Percentiles rank a stretch among this genome's conserved stretches.
Evolutionary conservation across 1,140 invertebrate species (phyloP).

Genomic region (Hylyphantes graminicola): DNA sequence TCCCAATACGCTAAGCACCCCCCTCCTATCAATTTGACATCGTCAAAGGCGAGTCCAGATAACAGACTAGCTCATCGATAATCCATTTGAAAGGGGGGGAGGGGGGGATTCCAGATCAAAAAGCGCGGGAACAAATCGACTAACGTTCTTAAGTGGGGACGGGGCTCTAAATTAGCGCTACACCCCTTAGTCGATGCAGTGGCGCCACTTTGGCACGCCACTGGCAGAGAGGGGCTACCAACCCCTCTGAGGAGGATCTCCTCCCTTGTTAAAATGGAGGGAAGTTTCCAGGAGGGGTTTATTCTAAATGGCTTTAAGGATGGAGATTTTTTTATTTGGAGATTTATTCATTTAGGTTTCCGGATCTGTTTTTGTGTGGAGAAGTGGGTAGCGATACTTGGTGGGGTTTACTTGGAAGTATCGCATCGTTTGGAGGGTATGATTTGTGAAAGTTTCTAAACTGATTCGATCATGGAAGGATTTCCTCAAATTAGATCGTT

Average conservation of each 20-base stretch:
- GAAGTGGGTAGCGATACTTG: constrained; percentile 15
- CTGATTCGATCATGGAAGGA: too few species aligned
- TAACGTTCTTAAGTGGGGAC: constrained; percentile 47
- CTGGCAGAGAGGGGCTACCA: constrained; percentile 24
- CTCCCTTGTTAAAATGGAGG: constrained; percentile 37
- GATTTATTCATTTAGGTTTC: constrained; percentile 47
- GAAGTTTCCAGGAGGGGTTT: neutral
- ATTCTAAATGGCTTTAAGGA: constrained; percentile 54
- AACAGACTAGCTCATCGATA: constrained; percentile 55
- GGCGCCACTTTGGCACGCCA: constrained; percentile 59
- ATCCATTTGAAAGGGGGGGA: constrained; percentile 55
- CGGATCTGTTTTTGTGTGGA: constrained; percentile 1
- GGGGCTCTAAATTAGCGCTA: constrained; percentile 56
- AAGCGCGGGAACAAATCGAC: constrained; percentile 58
- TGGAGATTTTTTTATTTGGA: constrained; percentile 34
- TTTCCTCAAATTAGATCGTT: too few species aligned
- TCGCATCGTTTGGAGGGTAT: too few species aligned
- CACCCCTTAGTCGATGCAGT: constrained; percentile 39
- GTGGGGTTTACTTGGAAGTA: neutral
- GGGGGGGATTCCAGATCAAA: constrained; percentile 41
- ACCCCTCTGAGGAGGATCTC: neutral
- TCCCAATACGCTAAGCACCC: constrained; percentile 31
- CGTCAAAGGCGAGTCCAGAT: constrained; percentile 40
- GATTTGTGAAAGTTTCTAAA: too few species aligned
- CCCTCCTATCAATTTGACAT: constrained; percentile 40